These are phyloP conservation scores for Bettongia penicillata DNA, from an alignment of 2,113 vertebrate genomes.

Conservation along the genomic window DNA sequence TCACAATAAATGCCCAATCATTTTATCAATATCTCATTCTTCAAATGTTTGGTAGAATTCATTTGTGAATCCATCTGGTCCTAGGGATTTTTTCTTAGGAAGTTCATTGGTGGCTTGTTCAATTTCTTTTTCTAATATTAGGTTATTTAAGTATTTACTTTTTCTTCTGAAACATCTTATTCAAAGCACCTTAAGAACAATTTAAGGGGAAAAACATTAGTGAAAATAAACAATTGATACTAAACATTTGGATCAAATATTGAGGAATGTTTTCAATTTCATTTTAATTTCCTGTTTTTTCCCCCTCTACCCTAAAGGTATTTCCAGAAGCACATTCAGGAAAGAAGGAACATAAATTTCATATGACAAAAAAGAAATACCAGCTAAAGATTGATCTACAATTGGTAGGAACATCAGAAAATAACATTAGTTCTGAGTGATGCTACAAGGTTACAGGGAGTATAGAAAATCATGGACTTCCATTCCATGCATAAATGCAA, in stretches of 20 bases:
- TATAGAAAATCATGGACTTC: neutral
- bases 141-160: too few relatives aligned
- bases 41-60: too few relatives aligned
- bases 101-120: too few relatives aligned
- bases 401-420: constrained; percentile 3
- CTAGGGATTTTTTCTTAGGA: too few relatives aligned
- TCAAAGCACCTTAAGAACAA: neutral
- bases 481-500: neutral
- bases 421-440: constrained; percentile 22
- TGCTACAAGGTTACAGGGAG: neutral
- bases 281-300: neutral
- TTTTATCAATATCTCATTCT: neutral
- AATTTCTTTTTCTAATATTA: too few relatives aligned
- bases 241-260: constrained; percentile 15
- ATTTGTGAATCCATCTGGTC: too few relatives aligned
- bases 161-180: neutral
- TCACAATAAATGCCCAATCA: constrained; percentile 20
- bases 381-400: neutral
- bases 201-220: neutral
- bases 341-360: neutral
- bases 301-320: neutral
- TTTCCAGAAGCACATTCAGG: neutral
- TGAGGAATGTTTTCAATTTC: neutral
- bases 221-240: neutral
- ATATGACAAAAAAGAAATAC: neutral